Evolutionary conservation across 2,888 invertebrate species (phyloP).

Genomic region (Tenthredo distinguenda): DNA sequence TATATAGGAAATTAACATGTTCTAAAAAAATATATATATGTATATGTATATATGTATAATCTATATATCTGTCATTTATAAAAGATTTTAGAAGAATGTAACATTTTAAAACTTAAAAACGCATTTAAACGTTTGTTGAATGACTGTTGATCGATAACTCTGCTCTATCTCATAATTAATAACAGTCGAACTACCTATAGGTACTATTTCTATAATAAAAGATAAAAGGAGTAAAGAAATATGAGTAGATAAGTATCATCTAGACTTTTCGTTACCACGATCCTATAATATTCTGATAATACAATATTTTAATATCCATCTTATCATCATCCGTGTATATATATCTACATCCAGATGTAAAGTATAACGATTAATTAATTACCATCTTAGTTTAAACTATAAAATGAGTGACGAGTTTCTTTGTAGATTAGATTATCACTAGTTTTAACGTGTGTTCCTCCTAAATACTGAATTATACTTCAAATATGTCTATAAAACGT

Average conservation of each 20-base stretch:
- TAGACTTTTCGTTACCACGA: background rate
- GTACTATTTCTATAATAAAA: background rate
- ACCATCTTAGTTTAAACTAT: background rate
- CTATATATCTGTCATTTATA: slow-evolving; percentile 11
- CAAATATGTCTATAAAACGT: background rate
- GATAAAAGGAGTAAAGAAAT: background rate
- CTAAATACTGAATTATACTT: slow-evolving; percentile 14
- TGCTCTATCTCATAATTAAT: background rate
- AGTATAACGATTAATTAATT: background rate
- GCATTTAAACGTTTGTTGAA: background rate
- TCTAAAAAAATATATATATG: slow-evolving; percentile 27
- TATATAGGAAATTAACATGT: slow-evolving; percentile 1
- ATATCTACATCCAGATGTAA: background rate
- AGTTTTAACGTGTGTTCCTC: background rate
- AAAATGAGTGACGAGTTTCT: slow-evolving; percentile 35
- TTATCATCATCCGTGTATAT: background rate
- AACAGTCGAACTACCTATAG: background rate
- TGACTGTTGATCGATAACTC: background rate
- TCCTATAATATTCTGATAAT: background rate
- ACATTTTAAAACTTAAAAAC: background rate
- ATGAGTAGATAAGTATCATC: background rate
- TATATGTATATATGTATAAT: background rate
- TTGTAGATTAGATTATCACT: slow-evolving; percentile 1
- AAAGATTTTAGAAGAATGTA: background rate
- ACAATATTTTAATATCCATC: background rate